Base-by-base conservation (phyloP, 2,888 invertebrate species). In the Nesidiocoris tenuis region DNA sequence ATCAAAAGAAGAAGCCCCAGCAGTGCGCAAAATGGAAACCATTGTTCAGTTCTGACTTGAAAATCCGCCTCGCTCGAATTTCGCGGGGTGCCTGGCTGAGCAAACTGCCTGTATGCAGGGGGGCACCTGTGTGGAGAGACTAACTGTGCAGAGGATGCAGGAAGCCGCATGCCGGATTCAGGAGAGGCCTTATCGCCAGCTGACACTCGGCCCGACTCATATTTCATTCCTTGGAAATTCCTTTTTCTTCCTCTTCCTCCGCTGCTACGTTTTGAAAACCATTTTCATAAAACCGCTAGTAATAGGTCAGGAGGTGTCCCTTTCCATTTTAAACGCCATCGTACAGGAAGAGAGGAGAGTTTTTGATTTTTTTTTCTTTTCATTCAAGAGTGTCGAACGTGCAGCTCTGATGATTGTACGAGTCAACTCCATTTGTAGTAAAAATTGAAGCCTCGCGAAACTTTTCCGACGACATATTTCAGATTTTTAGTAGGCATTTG, bases 151-250 rank as follows among this genome's bases (percentile, higher is more conserved):
- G 39, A 39, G 39, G 39, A 39, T 39, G 39, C 39, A 39, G 39
- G 39, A 39, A 39, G 39, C 39, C 39, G 39, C 39, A 39, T 39
- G 39, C 39, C 39, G 39, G 39, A 39, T 7, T 39, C 39, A 39
- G 39, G 39, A 39, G 39, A 39, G 39, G 17, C 39, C 65, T 65
- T 65, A 65, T 65, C 65, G 17, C 25, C 16, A 12, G 54, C 25
- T 18, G 39, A 65, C 65, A 65, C 65, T 65, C 65, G 25, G 54
- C 65, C 39, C 17, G 25, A 3, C 65, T 25, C 65, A 39, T 65
- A 65, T 65, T 65, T 65, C 39, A 65, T 39, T 65, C 65, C 65
- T 65, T 65, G 39, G 12, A 65, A 65, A 65, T 18, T 25, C 65
- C 25, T 18, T 39, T 39, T 19, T 18, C 64, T 1, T 63, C 63